Conservation (phyloP, 2,888 invertebrate species). For the Tineola bisselliella region DNA sequence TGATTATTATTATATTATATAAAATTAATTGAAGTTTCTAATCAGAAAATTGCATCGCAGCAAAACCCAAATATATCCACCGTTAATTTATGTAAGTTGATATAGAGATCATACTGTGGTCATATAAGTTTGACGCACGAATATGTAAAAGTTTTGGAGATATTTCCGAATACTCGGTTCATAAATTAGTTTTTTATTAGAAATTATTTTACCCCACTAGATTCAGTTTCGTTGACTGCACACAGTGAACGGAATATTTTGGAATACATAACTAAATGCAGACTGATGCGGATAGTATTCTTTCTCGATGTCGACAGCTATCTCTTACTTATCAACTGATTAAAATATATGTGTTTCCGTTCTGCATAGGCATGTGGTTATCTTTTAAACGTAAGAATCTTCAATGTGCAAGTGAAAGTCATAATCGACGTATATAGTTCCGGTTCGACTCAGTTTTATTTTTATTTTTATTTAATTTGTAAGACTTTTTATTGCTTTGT, state of each 20-base stretch:
- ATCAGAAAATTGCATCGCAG: too few species aligned
- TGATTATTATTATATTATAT: too few species aligned
- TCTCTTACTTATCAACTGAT: not conserved
- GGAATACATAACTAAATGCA: constrained; percentile 1
- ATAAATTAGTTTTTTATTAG: constrained; percentile 14
- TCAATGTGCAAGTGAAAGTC: constrained; percentile 63
- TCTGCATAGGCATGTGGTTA: constrained; percentile 13
- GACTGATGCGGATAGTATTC: not conserved
- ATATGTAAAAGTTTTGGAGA: too few species aligned
- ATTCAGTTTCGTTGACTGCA: not conserved
- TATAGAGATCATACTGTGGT: too few species aligned
- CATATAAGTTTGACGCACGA: too few species aligned
- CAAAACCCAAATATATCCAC: too few species aligned
- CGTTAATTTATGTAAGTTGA: too few species aligned
- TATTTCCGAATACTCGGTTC: not conserved
- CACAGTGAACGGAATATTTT: constrained; percentile 4
- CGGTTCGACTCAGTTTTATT: constrained; percentile 40
- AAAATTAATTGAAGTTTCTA: too few species aligned
- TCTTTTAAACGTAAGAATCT: constrained; percentile 36
- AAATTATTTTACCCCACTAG: not conserved
- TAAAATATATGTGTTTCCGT: constrained; percentile 6
- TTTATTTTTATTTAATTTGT: constrained; percentile 40
- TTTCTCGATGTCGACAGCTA: not conserved
- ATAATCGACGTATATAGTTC: constrained; percentile 54
- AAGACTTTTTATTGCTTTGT: constrained; percentile 19